A percentile compares a stretch with the other conserved stretches of the same genome.
Evolutionary conservation across 2,797 vertebrate genomes (phyloP).

Genomic region (Serranus cabrilla): DNA sequence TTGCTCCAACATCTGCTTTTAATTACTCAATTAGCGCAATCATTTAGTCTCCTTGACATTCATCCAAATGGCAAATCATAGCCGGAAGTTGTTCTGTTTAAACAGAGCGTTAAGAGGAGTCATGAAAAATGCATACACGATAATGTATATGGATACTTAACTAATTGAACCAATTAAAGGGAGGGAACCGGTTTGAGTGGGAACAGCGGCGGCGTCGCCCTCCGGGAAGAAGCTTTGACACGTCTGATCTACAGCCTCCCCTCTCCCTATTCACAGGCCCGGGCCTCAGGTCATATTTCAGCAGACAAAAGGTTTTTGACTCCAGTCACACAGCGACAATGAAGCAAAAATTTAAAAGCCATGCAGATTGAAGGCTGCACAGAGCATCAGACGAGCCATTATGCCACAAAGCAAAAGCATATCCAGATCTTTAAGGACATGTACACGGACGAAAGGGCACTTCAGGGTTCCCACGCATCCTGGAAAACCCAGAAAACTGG

Average conservation of each 20-base stretch:
- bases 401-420: neutral
- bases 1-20: conserved; percentile 88
- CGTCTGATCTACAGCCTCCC: conserved; percentile 83
- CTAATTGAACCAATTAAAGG: conserved; percentile 88
- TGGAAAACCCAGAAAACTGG: too few species aligned
- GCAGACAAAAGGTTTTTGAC: conserved; percentile 83
- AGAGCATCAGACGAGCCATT: conserved; percentile 13
- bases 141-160: conserved; percentile 87
- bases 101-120: conserved; percentile 83
- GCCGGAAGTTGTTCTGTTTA: conserved; percentile 85
- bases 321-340: conserved; percentile 72
- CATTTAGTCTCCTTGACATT: conserved; percentile 87
- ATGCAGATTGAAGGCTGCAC: conserved; percentile 51
- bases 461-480: neutral
- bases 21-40: conserved; percentile 90
- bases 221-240: conserved; percentile 80
- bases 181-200: conserved; percentile 78
- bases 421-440: conserved; percentile 16
- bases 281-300: conserved; percentile 80
- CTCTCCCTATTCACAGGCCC: conserved; percentile 74
- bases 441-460: neutral
- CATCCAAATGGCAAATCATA: conserved; percentile 87
- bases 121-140: conserved; percentile 87
- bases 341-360: conserved; percentile 59
- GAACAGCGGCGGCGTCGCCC: conserved; percentile 72